Percentiles rank a stretch among this genome's conserved stretches.
These are phyloP conservation scores for Macrotis lagotis DNA, from an alignment of 2,113 vertebrate species.

Conservation along the genomic window DNA sequence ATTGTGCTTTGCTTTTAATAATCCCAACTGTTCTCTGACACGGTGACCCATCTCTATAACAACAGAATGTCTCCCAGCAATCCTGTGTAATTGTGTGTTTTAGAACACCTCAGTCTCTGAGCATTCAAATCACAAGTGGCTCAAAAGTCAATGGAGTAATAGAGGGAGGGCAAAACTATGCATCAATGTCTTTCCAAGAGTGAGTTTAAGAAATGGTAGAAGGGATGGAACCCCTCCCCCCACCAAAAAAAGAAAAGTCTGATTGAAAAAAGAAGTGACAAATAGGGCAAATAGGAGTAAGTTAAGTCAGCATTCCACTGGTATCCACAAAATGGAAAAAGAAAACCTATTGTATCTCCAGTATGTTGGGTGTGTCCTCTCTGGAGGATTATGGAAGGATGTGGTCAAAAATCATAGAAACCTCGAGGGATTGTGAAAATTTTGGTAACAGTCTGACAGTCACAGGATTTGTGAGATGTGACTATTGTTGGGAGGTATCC, in stretches of 20 bases:
- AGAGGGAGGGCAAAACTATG: not conserved
- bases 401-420: no score
- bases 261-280: not conserved
- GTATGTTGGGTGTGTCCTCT: no score
- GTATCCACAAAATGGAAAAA: not conserved
- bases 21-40: not conserved
- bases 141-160: not conserved
- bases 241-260: not conserved
- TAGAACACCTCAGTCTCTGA: not conserved
- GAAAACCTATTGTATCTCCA: not conserved
- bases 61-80: not conserved
- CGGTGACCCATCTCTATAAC: not conserved
- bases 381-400: no score
- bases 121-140: not conserved
- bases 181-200: not conserved
- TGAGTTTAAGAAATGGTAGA: not conserved
- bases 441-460: no score
- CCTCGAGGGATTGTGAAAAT: no score
- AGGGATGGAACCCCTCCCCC: no score
- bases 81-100: not conserved
- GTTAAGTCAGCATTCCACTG: not conserved
- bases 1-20: not conserved
- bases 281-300: not conserved
- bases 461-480: no score
- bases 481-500: no score